These are phyloP conservation scores for Cairina moschata DNA, from an alignment of 2,113 vertebrate species.

Conservation along the genomic window DNA sequence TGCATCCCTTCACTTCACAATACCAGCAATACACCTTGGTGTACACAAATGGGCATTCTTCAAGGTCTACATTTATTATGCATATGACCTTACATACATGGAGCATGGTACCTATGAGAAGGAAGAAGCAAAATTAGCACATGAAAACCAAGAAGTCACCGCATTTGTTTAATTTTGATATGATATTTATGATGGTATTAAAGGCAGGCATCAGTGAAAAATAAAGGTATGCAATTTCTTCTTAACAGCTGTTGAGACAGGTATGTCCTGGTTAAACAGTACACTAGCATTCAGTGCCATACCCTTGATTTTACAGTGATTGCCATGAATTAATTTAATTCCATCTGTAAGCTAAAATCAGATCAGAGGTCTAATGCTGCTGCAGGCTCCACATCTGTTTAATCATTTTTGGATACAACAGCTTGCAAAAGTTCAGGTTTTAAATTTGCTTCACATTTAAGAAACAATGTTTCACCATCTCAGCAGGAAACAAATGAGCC, in stretches of 20 bases:
- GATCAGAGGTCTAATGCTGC: slow-evolving; percentile 78
- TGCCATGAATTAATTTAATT: slow-evolving; percentile 75
- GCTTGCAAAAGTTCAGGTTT: slow-evolving; percentile 75
- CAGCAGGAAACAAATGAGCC: background rate
- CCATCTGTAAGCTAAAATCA: slow-evolving; percentile 78
- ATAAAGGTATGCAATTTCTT: slow-evolving; percentile 48
- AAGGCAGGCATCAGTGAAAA: slow-evolving; percentile 62
- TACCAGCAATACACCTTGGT: background rate
- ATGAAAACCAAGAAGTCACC: background rate
- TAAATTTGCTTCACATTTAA: slow-evolving; percentile 73
- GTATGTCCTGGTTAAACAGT: slow-evolving; percentile 58
- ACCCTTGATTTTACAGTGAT: slow-evolving; percentile 72
- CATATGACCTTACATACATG: background rate
- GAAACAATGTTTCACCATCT: slow-evolving; percentile 34
- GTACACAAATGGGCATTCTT: background rate
- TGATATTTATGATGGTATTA: slow-evolving; percentile 45
- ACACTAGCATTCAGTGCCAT: slow-evolving; percentile 52
- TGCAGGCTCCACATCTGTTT: slow-evolving; percentile 79
- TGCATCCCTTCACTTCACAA: background rate
- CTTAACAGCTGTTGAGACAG: slow-evolving; percentile 67
- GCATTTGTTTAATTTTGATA: slow-evolving; percentile 50
- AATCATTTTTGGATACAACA: slow-evolving; percentile 73
- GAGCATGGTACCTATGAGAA: background rate
- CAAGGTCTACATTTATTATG: background rate
- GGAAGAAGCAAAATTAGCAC: slow-evolving; percentile 10